Evolutionary conservation across 1,140 invertebrate species (phyloP), one percentile per base, ranked within the genome.

Genomic region (Pararge aegeria): DNA sequence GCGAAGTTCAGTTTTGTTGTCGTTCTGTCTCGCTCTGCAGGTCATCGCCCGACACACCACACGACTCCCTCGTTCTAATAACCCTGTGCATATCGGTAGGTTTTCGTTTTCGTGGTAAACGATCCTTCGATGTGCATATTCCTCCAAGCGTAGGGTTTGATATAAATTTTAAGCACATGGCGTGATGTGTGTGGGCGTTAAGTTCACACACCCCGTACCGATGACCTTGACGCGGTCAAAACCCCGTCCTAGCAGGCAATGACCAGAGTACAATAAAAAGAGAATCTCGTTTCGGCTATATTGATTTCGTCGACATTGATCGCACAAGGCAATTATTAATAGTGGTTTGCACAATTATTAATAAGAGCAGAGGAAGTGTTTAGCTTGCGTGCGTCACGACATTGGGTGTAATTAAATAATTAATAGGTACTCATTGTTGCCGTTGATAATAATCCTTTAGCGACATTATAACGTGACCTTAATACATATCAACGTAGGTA

Each of bases 1-100:
- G 75, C 80, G 73, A 89, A 89, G 83, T 89, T 89, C 86, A 86
- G 66, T 61, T 78, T 86, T 89, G 84, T 89, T 89, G 84, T 89
- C 78, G 75, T 62, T 89, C 84, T 55, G 66, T 89, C 86, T 86
- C 83, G 63, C 76, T 87, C 84, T 83, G 53, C 73, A 61, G 86
- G 83, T 87, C 86, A 86, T 85, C 82, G 86, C 70, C 84, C 86
- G 66, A 75, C 68, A 74, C 72, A 80, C 70, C 72, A 78, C 78
- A 68, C 71, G 61, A 74, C 74, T 82, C 76, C 82, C 78, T 85
- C 80, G 76, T 82, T 81, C 80, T 88, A 84, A 83, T 86, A 85
- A 86, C 83, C 83, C 85, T 78, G 68, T 72, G 63, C 69, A 83
- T 84, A 80, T 80, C 73, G 72, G 66, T 76, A 69, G 69, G 75